Conservation (phyloP, 2,113 vertebrate genomes). For the Chamaea fasciata region DNA sequence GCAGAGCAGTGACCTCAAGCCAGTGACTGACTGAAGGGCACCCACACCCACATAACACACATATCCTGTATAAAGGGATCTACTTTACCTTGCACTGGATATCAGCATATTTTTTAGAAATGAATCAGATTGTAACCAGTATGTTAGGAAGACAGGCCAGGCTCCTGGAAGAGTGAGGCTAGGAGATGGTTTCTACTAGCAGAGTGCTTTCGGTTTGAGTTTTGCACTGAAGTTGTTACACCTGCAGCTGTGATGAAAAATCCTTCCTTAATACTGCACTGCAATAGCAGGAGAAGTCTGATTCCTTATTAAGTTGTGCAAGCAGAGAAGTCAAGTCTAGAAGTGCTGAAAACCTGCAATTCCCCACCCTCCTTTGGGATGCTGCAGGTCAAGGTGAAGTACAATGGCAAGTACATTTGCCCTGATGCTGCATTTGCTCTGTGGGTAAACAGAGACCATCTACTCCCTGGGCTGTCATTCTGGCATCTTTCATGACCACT, state of each 20-base stretch:
- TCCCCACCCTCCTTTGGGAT: not conserved
- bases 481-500: not conserved
- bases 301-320: not conserved
- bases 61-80: not conserved
- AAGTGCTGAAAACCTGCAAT: not conserved
- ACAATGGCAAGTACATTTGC: not conserved
- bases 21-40: not conserved
- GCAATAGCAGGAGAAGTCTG: not conserved
- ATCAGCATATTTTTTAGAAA: not conserved
- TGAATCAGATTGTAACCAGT: not conserved
- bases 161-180: not conserved
- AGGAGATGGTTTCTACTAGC: not conserved
- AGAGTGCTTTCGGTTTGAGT: not conserved
- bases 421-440: not conserved
- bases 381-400: not conserved
- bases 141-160: not conserved
- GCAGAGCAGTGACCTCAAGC: not conserved
- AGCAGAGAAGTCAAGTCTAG: not conserved
- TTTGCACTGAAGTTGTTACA: not conserved
- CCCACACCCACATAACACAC: rapidly evolving
- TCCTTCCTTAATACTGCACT: not conserved
- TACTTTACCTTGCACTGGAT: not conserved
- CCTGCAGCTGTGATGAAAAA: not conserved
- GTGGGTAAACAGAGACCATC: constrained; percentile 16
- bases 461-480: constrained; percentile 2